Conservation (phyloP, 2,888 invertebrate species). For the Pteria penguin region DNA sequence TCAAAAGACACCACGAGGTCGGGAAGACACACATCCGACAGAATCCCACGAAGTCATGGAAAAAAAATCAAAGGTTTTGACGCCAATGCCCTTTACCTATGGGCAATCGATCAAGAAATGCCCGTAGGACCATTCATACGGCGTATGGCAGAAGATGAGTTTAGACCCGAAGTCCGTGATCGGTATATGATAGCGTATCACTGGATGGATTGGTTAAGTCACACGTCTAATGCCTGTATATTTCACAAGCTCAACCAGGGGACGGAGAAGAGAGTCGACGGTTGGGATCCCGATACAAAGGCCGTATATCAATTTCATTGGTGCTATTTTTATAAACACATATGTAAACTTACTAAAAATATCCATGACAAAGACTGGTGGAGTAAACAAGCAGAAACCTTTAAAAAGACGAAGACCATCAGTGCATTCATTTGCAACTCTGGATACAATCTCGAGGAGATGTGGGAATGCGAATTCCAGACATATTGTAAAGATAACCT, state of each 20-base stretch:
- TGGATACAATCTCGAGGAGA: constrained; percentile 14
- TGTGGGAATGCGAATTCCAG: constrained; percentile 29
- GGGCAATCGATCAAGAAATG: neutral
- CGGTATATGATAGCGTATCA: neutral
- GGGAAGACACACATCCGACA: neutral
- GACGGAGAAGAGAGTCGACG: constrained; percentile 10
- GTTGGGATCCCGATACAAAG: neutral
- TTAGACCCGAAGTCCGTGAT: neutral
- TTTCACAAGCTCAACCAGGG: constrained; percentile 6
- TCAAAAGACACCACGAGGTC: neutral
- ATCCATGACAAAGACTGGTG: constrained; percentile 15
- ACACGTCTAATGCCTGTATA: neutral
- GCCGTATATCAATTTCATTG: constrained; percentile 20
- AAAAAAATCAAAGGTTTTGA: neutral
- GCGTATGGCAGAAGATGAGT: constrained; percentile 1
- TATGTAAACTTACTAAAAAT: constrained; percentile 6
- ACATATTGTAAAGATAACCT: neutral
- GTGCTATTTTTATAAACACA: constrained; percentile 21
- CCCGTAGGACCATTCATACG: neutral
- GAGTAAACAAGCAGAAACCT: neutral
- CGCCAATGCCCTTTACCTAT: neutral
- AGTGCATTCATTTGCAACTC: neutral
- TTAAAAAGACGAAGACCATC: constrained; percentile 10
- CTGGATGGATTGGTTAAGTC: constrained; percentile 12
- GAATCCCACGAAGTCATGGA: constrained; percentile 11